Base-by-base conservation (phyloP, 2,113 vertebrate species). In the Leptodactylus fuscus region DNA sequence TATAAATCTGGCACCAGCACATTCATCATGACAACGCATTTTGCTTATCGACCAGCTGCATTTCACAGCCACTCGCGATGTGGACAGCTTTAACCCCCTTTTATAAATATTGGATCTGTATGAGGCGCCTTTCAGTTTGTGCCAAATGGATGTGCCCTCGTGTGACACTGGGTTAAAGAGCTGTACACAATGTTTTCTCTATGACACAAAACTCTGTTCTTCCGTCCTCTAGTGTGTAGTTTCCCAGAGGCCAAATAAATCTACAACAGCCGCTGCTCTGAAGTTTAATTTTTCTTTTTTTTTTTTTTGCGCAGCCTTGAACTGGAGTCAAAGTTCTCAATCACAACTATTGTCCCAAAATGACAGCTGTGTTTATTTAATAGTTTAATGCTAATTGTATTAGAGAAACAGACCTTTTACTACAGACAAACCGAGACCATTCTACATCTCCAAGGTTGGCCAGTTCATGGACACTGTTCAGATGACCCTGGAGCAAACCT, bases 161-260 rank as follows among this genome's bases (percentile, higher is more conserved):
- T 60, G 22, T 79, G 76, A 79, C 51, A 24, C 36, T 16, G 48
- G 51, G 49, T 78, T 78, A 55, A 32, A 78, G 32, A 53, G 49
- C 75, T 22, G 5, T 12, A 34, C 51, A 38, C 76, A 79, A 58
- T 79, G 76, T 79, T 79, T 79, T 79, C 76, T 60, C 76, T 79
- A 27, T 74, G 51, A 79, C 51, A 79, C 76, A 58, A 38, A 58
- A 60, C 8, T 16, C 76, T 41, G 76, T 79, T 60, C 15, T 79
- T 79, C 34, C 51, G 15, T 24, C n/a, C 34, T 34, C 53, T 58
- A 24, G 76, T 10, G 4, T 38, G 53, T 22, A 79, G 51, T n/a
- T 60, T 51, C 51, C 34, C 51, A 51, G 75, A 58, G 76, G 51
- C 76, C 51, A 79, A 79, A 81, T 65, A 32, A 29, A 34, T 69